Conservation (phyloP, 2,797 vertebrate species). For the Crenichthys baileyi region DNA sequence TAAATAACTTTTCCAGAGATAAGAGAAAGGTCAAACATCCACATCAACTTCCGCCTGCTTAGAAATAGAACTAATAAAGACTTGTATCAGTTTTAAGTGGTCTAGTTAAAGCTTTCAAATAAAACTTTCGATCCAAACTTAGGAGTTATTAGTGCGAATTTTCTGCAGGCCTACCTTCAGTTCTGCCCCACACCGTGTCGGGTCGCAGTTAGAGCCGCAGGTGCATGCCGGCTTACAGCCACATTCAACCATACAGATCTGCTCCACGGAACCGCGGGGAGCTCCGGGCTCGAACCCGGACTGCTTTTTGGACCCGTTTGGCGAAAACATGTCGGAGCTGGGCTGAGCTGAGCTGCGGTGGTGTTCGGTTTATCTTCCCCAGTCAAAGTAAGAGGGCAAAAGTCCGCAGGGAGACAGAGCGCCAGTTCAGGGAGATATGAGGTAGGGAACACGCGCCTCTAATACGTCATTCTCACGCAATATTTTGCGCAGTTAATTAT, state of each 20-base stretch:
- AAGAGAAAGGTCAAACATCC: not conserved
- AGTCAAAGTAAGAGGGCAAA: constrained; percentile 33
- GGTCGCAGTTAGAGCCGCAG: constrained; percentile 26
- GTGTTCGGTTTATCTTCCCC: constrained; percentile 2
- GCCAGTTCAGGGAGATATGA: constrained; percentile 33
- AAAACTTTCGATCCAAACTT: not conserved
- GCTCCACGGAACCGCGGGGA: constrained; percentile 41
- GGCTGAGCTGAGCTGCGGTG: not conserved
- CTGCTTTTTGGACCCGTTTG: constrained; percentile 46
- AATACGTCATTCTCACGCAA: constrained; percentile 4
- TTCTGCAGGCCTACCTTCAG: constrained; percentile 41
- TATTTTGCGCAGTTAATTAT: not conserved
- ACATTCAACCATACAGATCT: constrained; percentile 73
- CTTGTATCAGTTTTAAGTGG: too few relatives aligned
- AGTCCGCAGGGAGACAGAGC: constrained; percentile 49
- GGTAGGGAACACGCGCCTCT: constrained; percentile 19
- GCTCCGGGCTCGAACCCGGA: constrained; percentile 22
- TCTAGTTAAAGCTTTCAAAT: not conserved
- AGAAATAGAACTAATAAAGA: not conserved
- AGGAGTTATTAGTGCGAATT: not conserved
- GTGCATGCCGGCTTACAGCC: constrained; percentile 34
- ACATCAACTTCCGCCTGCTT: not conserved
- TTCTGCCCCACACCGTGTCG: not conserved
- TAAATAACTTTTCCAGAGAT: not conserved
- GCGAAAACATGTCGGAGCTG: constrained; percentile 59